Evolutionary conservation across 1,140 invertebrate genomes (phyloP), one percentile per base, ranked within the genome.

Genomic region (Zaprionus capensis): DNA sequence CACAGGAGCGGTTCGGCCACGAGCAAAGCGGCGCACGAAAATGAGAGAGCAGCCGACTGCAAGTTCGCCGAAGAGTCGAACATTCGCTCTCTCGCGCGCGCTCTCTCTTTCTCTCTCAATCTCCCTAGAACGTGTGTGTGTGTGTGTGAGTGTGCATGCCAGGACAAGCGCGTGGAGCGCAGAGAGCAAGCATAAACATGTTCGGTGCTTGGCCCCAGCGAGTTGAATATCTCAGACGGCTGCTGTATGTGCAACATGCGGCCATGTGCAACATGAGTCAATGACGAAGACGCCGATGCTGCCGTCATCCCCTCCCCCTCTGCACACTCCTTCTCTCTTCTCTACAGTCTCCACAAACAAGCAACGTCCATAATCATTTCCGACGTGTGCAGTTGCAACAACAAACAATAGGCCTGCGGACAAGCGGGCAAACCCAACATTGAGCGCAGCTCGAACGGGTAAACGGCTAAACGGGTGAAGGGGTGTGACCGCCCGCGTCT

Each of bases 241-340:
- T 76, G 70, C 56, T 84, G 75, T 71, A 80, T 90, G 84, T 85
- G 84, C 84, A 88, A 84, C 84, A 88, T 81, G 85, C 85, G 84
- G 75, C 81, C 75, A 86, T 85, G 79, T 82, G 81, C 81, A 82
- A 75, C 71, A 64, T 88, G 84, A 88, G 68, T 74, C 81, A 80
- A 79, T 85, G 79, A 76, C 78, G 78, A 69, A 76, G 55, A 55
- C 64, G 58, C 66, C 28, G 24, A 65, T 68, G 20, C 38, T 28
- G 55, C 44, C 14, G 34, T 20, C 6, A 14, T 14, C 64, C 11
- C n/a, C n/a, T 20, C 53, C 44, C 64, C 69, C 14, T 53, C 28
- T 20, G 49, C 46, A 20, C n/a, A n/a, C 28, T 41, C 28, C 34
- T 26, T 17, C 34, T 28, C 34, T 36, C 46, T 24, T 15, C 22